Evolutionary conservation across 2,113 vertebrate genomes (phyloP), one percentile per base, ranked within the genome.

Genomic region (Maylandia zebra): DNA sequence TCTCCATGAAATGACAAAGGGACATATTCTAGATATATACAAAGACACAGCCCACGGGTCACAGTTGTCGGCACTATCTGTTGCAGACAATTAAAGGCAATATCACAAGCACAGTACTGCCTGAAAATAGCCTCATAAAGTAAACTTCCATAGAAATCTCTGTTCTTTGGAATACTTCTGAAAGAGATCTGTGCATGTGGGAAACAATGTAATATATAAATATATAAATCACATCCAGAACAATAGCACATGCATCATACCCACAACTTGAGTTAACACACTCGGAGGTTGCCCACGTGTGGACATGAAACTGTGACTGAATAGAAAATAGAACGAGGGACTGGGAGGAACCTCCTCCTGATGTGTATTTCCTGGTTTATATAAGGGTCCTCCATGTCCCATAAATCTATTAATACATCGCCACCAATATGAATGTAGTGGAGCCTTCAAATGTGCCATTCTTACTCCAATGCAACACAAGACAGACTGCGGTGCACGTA

Each of bases 341-440:
- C 45, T 53, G 81, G 88, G 89, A 84, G 88, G 90, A 87, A 76
- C 78, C 83, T 56, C 81, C 64, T 52, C 81, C 34, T 87, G 66
- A 92, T 91, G 90, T 94, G 88, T 32, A 87, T 48, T 92, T 95
- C 94, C 91, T 93, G 88, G 78, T 93, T 93, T 94, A 90, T 93
- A 90, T 86, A 89, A 91, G 74, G 90, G 34, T 90, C 87, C 86
- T 83, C 32, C 88, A 78, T 8, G 89, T 89, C 89, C 85, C 89
- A 88, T 90, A 84, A 86, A 91, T 92, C 94, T 94, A 95, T 91
- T 93, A 94, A 95, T 92, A 94, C 59, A 41, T 10, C 1, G 3
- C 57, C 79, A 61, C 48, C 55, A 30, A 17, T 83, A 13, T 90
- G 86, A 89, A 86, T 52, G 41, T 83, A 41, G 24, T 24, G 3